Conservation (phyloP, 2,113 vertebrate species). For the Xiphophorus hellerii region DNA sequence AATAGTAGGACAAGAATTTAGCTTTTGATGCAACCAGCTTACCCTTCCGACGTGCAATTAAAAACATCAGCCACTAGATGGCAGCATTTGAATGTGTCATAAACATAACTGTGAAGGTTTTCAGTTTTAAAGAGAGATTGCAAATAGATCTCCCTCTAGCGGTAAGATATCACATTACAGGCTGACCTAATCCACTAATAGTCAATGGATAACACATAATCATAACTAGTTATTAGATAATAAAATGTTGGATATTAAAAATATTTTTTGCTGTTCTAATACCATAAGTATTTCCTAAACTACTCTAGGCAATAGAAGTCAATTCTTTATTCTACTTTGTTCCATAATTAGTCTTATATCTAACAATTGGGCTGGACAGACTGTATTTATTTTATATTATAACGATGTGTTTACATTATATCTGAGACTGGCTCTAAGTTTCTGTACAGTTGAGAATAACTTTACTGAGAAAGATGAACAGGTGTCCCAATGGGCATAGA, state of each 20-base stretch:
- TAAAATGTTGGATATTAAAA: background rate
- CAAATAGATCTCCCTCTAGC: background rate
- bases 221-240: background rate
- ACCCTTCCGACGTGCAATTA: slow-evolving; percentile 11
- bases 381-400: too few relatives aligned
- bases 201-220: background rate
- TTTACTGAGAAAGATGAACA: too few relatives aligned
- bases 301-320: too few relatives aligned
- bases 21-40: too few relatives aligned
- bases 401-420: too few relatives aligned
- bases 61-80: slow-evolving; percentile 45
- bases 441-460: too few relatives aligned
- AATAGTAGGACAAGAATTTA: background rate
- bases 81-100: slow-evolving; percentile 20
- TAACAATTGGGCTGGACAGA: too few relatives aligned
- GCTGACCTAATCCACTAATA: background rate
- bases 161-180: background rate
- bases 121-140: background rate
- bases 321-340: too few relatives aligned
- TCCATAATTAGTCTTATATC: too few relatives aligned
- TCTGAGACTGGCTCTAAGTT: too few relatives aligned
- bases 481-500: too few relatives aligned
- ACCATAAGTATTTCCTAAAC: too few relatives aligned
- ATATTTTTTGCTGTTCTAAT: background rate
- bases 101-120: slow-evolving; percentile 1